Base-by-base conservation (phyloP, 2,113 vertebrate species). In the Takifugu bimaculatus region DNA sequence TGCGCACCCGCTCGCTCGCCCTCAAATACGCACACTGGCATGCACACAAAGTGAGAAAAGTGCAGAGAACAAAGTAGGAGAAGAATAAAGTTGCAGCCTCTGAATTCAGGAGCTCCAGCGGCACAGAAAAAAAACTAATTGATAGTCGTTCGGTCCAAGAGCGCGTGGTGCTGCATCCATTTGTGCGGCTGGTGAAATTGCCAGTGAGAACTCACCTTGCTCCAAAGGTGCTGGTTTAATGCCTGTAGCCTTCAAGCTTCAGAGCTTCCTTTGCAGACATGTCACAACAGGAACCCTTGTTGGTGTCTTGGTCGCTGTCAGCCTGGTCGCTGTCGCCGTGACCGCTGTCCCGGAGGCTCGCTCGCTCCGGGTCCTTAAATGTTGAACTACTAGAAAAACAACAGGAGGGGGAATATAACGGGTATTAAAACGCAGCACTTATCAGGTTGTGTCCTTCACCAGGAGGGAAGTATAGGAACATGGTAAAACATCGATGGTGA, bases 301-400 rank as follows among this genome's bases (percentile, higher is more conserved):
- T 99, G 88, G 97, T 99, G 92, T 99, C 97, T 91, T 99, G 97
- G 92, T 99, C 97, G 77, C 97, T 99, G 93, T 99, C 97, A 62
- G 96, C 97, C 91, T 98, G 96, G 93, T 98, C 96, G 81, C 96
- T 99, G 93, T 99, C 97, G 68, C 97, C 97, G 74, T 99, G 97
- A 81, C 97, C 97, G 77, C 97, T 98, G 93, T 99, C 97, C 92
- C 96, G 93, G 85, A 99, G 93, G 91, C 96, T 98, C 68, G 96
- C 96, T 87, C 96, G 93, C 90, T 99, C 97, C 13, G 97, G 96
- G 88, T 98, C 97, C 90, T 98, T 98, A 88, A 98, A 98, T 11
- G 97, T 97, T 67, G 95, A 98, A 91, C 94, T 97, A 93, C 95
- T 97, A 86, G 10, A 67, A 3, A 60, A 53, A 66, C 26, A 69